Conservation (phyloP, 2,888 invertebrate genomes). For the Harmothoe impar region DNA sequence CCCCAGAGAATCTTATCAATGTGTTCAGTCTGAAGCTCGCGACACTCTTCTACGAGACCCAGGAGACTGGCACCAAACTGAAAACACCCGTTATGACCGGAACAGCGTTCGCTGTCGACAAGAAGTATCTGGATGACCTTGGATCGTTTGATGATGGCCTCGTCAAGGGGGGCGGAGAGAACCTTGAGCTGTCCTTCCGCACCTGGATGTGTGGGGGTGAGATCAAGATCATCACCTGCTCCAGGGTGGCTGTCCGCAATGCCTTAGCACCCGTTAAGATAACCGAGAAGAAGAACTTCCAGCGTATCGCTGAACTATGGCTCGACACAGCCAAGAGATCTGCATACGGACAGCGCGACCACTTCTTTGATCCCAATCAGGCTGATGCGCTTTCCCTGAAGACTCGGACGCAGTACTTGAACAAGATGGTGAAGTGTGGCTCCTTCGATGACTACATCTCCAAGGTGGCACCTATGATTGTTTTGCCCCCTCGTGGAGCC, state of each 20-base stretch:
- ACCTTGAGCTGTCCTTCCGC: constrained; percentile 71
- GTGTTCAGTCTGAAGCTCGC: constrained; percentile 69
- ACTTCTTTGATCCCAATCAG: constrained; percentile 45
- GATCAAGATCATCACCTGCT: constrained; percentile 70
- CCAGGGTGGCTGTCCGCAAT: constrained; percentile 70
- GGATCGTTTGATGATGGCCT: constrained; percentile 70
- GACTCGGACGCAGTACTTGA: constrained; percentile 56
- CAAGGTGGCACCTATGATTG: constrained; percentile 66
- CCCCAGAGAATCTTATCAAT: constrained; percentile 66
- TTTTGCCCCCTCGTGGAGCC: constrained; percentile 60
- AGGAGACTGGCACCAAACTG: constrained; percentile 42
- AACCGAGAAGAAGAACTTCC: constrained; percentile 64
- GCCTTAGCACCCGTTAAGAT: constrained; percentile 68
- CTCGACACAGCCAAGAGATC: constrained; percentile 63
- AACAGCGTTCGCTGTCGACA: constrained; percentile 70
- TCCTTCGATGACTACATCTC: constrained; percentile 65
- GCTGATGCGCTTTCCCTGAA: constrained; percentile 30
- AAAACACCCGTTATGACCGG: constrained; percentile 71
- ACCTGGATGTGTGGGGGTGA: constrained; percentile 72
- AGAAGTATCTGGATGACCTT: constrained; percentile 65
- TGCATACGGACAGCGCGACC: constrained; percentile 63
- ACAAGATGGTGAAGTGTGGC: constrained; percentile 59
- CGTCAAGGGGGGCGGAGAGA: constrained; percentile 66
- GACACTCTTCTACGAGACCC: constrained; percentile 67
- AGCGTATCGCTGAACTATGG: constrained; percentile 69